Evolutionary conservation across 2,113 vertebrate species (phyloP).

Genomic region (Galemys pyrenaicus): DNA sequence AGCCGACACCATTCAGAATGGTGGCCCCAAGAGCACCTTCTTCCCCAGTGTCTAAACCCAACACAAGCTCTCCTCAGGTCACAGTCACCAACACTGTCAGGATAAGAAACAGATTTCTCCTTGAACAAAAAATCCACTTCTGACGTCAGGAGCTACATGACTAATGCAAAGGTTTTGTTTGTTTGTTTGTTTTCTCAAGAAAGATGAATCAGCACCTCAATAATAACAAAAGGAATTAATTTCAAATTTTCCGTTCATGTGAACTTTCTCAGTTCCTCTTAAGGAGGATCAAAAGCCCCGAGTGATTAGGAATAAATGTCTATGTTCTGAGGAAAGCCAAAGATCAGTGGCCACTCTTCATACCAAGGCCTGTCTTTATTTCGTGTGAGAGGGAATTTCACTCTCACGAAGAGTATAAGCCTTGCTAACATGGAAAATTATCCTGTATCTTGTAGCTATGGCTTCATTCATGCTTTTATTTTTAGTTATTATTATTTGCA

Average conservation of each 20-base stretch:
- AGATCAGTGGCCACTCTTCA: neutral
- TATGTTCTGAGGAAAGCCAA: neutral
- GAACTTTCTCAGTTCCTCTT: slow-evolving; percentile 11
- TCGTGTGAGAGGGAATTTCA: neutral
- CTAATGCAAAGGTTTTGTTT: neutral
- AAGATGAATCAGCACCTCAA: neutral
- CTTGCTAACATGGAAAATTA: neutral
- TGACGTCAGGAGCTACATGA: neutral
- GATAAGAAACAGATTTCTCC: neutral
- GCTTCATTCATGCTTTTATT: neutral
- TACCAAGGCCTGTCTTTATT: neutral
- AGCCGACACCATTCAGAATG: neutral
- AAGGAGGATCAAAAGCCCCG: neutral
- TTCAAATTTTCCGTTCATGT: slow-evolving; percentile 21
- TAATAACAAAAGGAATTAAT: neutral
- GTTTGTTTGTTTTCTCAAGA: neutral
- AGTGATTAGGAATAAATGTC: neutral
- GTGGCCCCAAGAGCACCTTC: neutral
- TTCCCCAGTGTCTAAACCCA: neutral
- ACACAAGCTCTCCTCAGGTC: neutral
- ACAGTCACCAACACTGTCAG: accelerated
- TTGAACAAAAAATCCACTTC: neutral
- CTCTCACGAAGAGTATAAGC: neutral
- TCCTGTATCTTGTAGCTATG: neutral
- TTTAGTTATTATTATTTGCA: neutral